These are phyloP conservation scores for Syritta pipiens DNA, from an alignment of 2,888 invertebrate genomes.

Conservation along the genomic window DNA sequence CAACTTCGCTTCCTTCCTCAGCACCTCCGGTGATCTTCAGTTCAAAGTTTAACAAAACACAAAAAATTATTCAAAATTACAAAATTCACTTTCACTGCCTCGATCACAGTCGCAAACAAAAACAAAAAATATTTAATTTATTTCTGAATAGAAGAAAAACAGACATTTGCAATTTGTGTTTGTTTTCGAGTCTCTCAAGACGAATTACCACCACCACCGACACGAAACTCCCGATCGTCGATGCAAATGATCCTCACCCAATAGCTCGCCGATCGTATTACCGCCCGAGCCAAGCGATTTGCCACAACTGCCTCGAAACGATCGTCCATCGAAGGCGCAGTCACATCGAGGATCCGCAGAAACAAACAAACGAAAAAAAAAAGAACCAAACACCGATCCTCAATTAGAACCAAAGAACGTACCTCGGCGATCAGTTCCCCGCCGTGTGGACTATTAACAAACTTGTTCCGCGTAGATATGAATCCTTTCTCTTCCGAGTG, in stretches of 20 bases:
- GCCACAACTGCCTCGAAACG: conserved; percentile 55
- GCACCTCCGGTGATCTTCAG: conserved; percentile 10
- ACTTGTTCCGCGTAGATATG: not conserved
- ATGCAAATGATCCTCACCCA: conserved; percentile 38
- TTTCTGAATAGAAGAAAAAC: no score
- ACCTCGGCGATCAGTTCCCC: not conserved
- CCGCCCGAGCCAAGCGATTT: conserved; percentile 57
- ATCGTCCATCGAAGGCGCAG: conserved; percentile 12
- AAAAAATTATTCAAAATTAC: conserved; percentile 16
- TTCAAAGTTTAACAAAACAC: conserved; percentile 46
- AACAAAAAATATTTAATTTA: no score
- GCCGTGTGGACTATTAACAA: no score
- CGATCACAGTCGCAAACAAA: no score
- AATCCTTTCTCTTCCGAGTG: conserved; percentile 56
- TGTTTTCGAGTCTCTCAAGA: not conserved
- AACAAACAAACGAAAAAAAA: no score
- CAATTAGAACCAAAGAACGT: conserved; percentile 30
- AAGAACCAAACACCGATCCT: no score
- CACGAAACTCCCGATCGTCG: conserved; percentile 36
- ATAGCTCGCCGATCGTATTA: conserved; percentile 43
- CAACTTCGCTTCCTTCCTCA: conserved; percentile 23
- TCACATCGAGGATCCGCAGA: conserved; percentile 21
- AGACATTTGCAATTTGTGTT: not conserved
- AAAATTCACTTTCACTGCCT: conserved; percentile 57
- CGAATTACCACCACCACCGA: conserved; percentile 7